Conservation (phyloP, 2,113 vertebrate genomes). For the Chitala chitala region DNA sequence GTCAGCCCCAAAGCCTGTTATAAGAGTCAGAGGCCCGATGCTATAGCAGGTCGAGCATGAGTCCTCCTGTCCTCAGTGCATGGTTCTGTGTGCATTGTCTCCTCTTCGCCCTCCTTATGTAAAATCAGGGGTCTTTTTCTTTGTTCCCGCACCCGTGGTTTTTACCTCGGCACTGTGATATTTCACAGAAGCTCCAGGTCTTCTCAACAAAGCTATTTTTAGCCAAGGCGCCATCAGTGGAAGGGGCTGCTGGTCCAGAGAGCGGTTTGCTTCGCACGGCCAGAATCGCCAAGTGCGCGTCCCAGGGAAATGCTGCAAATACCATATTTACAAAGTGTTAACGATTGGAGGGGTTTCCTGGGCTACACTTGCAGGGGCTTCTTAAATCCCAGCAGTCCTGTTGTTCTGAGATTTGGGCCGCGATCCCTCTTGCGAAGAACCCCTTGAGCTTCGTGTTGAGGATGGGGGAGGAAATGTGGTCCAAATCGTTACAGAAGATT, state of each 20-base stretch:
- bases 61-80: not conserved
- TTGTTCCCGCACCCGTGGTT: not conserved
- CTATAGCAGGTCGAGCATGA: too few species aligned
- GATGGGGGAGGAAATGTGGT: not conserved
- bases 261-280: slow-evolving; percentile 37
- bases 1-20: too few species aligned
- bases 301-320: slow-evolving; percentile 44
- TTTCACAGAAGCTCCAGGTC: slow-evolving; percentile 58
- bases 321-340: slow-evolving; percentile 52
- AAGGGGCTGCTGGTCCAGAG: slow-evolving; percentile 40
- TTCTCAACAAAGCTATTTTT: slow-evolving; percentile 65
- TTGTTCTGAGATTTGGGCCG: slow-evolving; percentile 41
- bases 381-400: slow-evolving; percentile 56
- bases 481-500: too few species aligned
- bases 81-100: not conserved
- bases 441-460: not conserved
- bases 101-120: not conserved
- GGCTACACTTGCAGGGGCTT: slow-evolving; percentile 44
- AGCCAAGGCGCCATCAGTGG: slow-evolving; percentile 59
- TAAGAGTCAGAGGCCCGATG: too few species aligned
- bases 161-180: slow-evolving; percentile 47
- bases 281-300: slow-evolving; percentile 51
- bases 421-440: not conserved
- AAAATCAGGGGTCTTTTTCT: not conserved
- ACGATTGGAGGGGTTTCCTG: slow-evolving; percentile 51